These are phyloP conservation scores for Spialia ferax DNA, from an alignment of 2,888 invertebrate species.

Conservation along the genomic window DNA sequence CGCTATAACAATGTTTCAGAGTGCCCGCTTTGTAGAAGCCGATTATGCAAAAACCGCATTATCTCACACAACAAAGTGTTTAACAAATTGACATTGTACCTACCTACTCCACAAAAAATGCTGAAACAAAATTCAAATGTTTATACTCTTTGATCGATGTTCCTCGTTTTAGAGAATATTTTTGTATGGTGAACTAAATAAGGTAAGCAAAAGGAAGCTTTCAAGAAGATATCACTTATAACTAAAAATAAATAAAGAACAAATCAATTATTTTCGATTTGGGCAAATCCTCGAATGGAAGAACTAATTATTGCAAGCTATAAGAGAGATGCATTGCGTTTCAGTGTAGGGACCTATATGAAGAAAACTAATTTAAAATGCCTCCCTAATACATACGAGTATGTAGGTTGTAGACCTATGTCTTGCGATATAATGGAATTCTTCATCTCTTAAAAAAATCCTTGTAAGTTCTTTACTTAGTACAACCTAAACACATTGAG, in stretches of 20 bases:
- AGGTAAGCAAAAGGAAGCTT: no score
- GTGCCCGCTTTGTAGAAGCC: not conserved
- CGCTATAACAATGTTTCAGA: not conserved
- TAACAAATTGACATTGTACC: slow-evolving; percentile 10
- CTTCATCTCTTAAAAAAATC: not conserved
- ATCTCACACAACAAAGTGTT: slow-evolving; percentile 4
- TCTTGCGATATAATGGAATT: no score
- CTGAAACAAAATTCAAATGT: not conserved
- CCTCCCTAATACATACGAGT: no score
- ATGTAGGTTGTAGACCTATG: no score
- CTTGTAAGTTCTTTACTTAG: not conserved
- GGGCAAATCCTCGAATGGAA: no score
- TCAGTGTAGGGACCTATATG: no score
- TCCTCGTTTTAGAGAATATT: not conserved
- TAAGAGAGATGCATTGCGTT: no score
- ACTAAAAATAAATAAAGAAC: no score
- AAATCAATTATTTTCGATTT: no score
- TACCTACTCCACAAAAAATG: not conserved
- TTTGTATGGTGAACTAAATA: not conserved
- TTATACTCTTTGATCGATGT: not conserved
- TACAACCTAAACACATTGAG: not conserved
- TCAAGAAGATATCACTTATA: no score
- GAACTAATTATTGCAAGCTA: no score
- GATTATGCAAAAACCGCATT: slow-evolving; percentile 8
- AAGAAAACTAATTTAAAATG: no score